These are phyloP conservation scores for Peromyscus eremicus DNA, from an alignment of 2,797 vertebrate genomes.

Conservation along the genomic window DNA sequence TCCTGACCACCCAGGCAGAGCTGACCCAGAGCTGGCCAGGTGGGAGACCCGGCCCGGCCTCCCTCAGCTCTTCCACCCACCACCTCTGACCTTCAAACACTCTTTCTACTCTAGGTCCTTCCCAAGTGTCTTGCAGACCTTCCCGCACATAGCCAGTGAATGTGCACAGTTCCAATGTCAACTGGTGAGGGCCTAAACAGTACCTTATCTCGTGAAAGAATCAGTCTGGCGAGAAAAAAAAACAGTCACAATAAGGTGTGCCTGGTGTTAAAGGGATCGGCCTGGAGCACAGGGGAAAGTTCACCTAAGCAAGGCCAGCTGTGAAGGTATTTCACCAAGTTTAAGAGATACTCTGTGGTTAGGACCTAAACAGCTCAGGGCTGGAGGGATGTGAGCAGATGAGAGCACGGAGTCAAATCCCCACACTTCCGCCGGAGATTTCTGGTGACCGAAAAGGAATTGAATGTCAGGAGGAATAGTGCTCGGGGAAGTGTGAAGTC, in stretches of 20 bases:
- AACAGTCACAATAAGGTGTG: not conserved
- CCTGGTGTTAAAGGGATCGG: not conserved
- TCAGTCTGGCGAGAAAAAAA: not conserved
- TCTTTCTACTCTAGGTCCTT: not conserved
- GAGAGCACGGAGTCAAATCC: not conserved
- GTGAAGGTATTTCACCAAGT: not conserved
- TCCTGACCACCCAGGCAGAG: not conserved
- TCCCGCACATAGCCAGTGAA: not conserved
- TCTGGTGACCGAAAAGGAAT: not conserved
- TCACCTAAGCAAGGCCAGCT: not conserved
- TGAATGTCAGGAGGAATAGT: not conserved
- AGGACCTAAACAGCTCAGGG: not conserved
- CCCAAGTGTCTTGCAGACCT: not conserved
- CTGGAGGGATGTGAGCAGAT: not conserved
- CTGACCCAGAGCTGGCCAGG: not conserved
- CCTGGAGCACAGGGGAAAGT: not conserved
- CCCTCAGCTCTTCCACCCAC: not conserved
- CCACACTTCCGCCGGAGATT: not conserved
- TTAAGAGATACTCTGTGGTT: not conserved
- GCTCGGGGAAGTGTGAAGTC: not conserved
- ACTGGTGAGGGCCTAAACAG: not conserved
- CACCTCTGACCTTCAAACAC: not conserved
- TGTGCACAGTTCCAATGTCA: not conserved
- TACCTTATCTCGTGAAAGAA: constrained; percentile 39
- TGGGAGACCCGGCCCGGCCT: not conserved